These are phyloP conservation scores for Eretmocerus hayati DNA, from an alignment of 2,888 invertebrate genomes.

Conservation along the genomic window DNA sequence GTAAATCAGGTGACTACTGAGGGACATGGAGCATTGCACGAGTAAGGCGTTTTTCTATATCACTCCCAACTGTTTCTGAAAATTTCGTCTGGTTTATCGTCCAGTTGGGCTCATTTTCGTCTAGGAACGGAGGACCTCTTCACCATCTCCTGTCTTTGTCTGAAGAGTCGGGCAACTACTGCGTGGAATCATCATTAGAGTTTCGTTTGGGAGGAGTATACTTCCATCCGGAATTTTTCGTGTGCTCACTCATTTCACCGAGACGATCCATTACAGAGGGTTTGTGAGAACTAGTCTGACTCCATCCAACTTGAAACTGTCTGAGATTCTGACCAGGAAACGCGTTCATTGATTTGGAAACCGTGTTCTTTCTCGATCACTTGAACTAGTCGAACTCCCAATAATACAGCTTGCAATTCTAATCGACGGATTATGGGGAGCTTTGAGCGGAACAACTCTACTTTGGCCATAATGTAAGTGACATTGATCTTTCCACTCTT, in stretches of 20 bases:
- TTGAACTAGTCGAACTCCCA: not conserved
- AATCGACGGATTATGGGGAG: too few relatives aligned
- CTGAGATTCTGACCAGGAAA: not conserved
- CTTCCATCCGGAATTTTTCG: not conserved
- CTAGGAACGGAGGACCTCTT: not conserved
- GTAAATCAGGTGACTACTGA: not conserved
- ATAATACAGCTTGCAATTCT: not conserved
- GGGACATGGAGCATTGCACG: not conserved
- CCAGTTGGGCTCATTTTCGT: not conserved
- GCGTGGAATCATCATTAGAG: slow-evolving; percentile 2
- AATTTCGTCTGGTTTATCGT: not conserved
- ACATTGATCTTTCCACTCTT: too few relatives aligned
- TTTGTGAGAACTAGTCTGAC: not conserved
- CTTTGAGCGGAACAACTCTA: too few relatives aligned
- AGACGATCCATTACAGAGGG: not conserved
- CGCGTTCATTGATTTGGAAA: not conserved
- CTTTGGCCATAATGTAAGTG: too few relatives aligned
- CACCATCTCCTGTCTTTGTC: not conserved
- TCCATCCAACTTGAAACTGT: not conserved
- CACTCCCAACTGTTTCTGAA: not conserved
- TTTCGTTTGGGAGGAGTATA: not conserved
- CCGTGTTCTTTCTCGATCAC: not conserved
- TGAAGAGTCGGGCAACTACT: not conserved
- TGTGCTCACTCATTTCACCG: not conserved
- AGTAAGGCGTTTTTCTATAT: not conserved